A percentile compares a stretch with the other conserved stretches of the same genome.
These are phyloP conservation scores for Pammene aurita DNA, from an alignment of 2,888 invertebrate species.

Conservation along the genomic window DNA sequence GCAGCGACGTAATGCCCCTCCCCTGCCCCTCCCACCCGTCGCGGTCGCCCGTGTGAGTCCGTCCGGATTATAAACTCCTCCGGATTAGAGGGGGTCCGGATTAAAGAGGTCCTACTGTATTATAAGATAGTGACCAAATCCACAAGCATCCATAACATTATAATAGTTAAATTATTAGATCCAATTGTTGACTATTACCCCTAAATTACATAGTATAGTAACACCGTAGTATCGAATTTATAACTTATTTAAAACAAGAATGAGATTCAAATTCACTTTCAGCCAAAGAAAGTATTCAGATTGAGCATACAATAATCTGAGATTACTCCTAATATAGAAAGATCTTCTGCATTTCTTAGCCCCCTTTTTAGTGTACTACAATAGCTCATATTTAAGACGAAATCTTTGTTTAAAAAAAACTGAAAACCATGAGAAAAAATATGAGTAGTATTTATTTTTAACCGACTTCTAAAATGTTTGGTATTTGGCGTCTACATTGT, in stretches of 20 bases:
- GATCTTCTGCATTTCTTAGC: slow-evolving; percentile 18
- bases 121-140: slow-evolving; percentile 12
- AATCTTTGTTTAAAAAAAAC: neutral
- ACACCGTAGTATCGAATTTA: slow-evolving; percentile 35
- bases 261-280: slow-evolving; percentile 17
- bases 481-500: slow-evolving; percentile 28
- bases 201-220: slow-evolving; percentile 21
- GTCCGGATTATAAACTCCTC: too few relatives aligned
- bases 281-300: slow-evolving; percentile 26
- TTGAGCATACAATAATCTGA: slow-evolving; percentile 8
- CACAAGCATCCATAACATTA: neutral
- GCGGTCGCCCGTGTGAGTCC: too few relatives aligned
- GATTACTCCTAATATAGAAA: neutral
- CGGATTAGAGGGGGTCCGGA: too few relatives aligned
- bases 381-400: neutral
- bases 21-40: too few relatives aligned
- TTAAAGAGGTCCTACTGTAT: too few relatives aligned
- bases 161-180: slow-evolving; percentile 45
- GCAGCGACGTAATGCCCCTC: too few relatives aligned
- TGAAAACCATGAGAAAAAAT: neutral
- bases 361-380: neutral
- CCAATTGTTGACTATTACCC: slow-evolving; percentile 44
- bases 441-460: neutral
- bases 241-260: slow-evolving; percentile 17
- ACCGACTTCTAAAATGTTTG: neutral